Evolutionary conservation across 2,797 vertebrate species (phyloP).

Genomic region (Esox masquinongy): DNA sequence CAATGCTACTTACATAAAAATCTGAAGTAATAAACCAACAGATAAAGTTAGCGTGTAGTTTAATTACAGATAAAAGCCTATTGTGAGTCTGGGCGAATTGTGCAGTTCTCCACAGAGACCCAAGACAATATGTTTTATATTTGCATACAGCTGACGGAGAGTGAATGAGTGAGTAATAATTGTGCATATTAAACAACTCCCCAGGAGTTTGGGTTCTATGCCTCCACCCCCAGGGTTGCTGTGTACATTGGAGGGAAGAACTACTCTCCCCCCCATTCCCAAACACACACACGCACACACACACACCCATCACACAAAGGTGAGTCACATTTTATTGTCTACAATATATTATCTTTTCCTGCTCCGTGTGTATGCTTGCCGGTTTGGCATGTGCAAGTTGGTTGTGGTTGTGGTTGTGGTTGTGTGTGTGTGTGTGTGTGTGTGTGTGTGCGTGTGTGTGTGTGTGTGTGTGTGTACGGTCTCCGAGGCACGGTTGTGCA

Average conservation of each 20-base stretch:
- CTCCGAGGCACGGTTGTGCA: slow-evolving; percentile 74
- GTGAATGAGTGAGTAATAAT: slow-evolving; percentile 56
- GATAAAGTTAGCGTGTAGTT: slow-evolving; percentile 24
- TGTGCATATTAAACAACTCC: slow-evolving; percentile 52
- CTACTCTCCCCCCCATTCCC: too few species aligned
- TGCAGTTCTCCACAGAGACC: slow-evolving; percentile 57
- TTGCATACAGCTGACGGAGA: slow-evolving; percentile 67
- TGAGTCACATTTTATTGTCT: too few species aligned
- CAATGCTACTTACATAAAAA: slow-evolving; percentile 49
- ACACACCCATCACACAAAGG: background rate
- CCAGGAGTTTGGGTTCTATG: slow-evolving; percentile 38
- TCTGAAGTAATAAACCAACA: slow-evolving; percentile 58
- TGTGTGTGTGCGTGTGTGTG: slow-evolving; percentile 2
- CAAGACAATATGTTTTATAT: slow-evolving; percentile 73
- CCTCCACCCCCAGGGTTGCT: slow-evolving; percentile 18
- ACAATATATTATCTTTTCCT: too few species aligned
- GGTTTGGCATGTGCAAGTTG: background rate
- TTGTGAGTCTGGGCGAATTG: slow-evolving; percentile 6
- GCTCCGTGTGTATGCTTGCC: too few species aligned
- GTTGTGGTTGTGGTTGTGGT: slow-evolving; percentile 19
- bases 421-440: slow-evolving; percentile 14
- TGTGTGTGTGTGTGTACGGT: slow-evolving; percentile 7
- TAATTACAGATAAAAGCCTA: slow-evolving; percentile 16
- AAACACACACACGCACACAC: background rate
- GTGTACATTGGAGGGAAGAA: slow-evolving; percentile 1